Evolutionary conservation across 1,140 invertebrate species (phyloP), one percentile per base, ranked within the genome.

Genomic region (Calliphora vicina): DNA sequence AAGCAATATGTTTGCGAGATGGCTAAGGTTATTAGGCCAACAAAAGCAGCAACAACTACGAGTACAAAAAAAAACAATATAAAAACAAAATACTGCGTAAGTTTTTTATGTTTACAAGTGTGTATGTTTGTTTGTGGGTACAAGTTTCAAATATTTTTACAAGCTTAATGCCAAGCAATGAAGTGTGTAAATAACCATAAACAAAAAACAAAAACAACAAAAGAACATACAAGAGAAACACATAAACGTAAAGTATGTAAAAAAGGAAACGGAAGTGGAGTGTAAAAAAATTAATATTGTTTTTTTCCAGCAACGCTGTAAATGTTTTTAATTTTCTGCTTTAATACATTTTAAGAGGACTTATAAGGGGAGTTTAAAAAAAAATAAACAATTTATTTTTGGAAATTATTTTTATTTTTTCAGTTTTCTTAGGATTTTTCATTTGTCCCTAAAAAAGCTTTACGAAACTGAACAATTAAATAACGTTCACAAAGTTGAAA

Each of bases 121-220:
- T 35, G 10, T 35, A 35, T 35, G 35, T 35, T 8, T 35, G 35
- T 35, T 8, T 35, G 1, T 35, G 35, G 6, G 35, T 35, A 35
- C 10, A 35, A 15, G 45, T 50, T n/a, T 50, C 45, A 50, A 50
- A 50, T 50, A 50, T 50, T 50, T 50, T 13, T 50, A 50, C 45
- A 78, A 43, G 35, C 35, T 26, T 45, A 78, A 78, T 78, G 42
- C 23, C 20, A 42, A 78, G 35, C 74, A 78, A 78, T 78, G 74
- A 78, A 78, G 74, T 78, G 74, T 45, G 35, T 45, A 78, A 43
- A 78, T 78, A 78, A 78, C 43, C 74, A 20, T 78, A 78, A 78
- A 78, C 13, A 72, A 26, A 72, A 25, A 5, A 76, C 27, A 78
- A 78, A 25, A 78, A 25, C 61, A 25, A n/a, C 13, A 17, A n/a